phyloP scores from a whole-genome alignment of 2,113 vertebrate genomes.

The Anarhynchus alexandrinus region DNA sequence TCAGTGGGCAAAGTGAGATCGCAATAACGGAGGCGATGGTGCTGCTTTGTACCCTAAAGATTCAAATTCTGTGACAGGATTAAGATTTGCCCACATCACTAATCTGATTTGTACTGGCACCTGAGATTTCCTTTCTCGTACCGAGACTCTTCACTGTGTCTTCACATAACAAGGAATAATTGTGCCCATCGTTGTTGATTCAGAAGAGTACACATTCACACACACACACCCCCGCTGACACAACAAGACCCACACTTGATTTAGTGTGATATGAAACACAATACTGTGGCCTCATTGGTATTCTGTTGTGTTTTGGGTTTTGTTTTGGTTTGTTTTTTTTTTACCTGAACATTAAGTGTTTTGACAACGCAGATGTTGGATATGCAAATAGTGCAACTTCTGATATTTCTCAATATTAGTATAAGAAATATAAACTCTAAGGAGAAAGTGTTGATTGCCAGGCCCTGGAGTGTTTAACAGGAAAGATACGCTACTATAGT shows the following conservation, averaged over 20 bases:
- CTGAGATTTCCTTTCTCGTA: neutral
- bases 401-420: neutral
- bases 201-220: neutral
- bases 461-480: neutral
- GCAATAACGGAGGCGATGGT: neutral
- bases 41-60: neutral
- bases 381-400: neutral
- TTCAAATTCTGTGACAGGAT: neutral
- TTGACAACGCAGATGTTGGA: neutral
- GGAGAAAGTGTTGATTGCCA: neutral
- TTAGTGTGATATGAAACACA: neutral
- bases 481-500: neutral
- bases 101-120: neutral
- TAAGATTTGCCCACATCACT: neutral
- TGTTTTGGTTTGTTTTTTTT: neutral
- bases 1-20: neutral
- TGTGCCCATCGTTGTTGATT: neutral
- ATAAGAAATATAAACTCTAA: neutral
- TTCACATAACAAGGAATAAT: neutral
- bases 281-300: neutral
- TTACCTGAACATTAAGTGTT: neutral
- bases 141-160: neutral
- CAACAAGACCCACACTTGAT: neutral
- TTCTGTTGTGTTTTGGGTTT: neutral
- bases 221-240: rapidly evolving